phyloP scores from a whole-genome alignment of 2,113 vertebrate species.

The Ondatra zibethicus region DNA sequence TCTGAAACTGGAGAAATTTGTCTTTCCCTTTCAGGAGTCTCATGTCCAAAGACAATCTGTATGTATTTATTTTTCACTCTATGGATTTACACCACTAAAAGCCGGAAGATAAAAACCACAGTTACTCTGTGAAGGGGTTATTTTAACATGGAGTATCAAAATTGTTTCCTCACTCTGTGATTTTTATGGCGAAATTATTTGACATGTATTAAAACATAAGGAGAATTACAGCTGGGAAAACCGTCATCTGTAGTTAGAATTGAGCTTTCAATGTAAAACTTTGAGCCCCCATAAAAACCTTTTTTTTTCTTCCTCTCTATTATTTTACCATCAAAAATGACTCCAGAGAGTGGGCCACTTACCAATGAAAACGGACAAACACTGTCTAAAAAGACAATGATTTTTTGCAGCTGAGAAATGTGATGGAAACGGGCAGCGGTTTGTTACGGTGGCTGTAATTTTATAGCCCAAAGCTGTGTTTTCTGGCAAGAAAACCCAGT shows the following conservation, averaged over 20 bases:
- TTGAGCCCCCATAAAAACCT: conserved; percentile 36
- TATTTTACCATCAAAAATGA: conserved; percentile 64
- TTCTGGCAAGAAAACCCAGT: conserved; percentile 74
- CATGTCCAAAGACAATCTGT: background rate
- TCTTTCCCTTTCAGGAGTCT: background rate
- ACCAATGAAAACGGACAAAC: conserved; percentile 56
- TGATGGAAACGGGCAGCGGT: conserved; percentile 60
- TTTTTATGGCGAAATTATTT: conserved; percentile 57
- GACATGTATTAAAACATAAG: conserved; percentile 62
- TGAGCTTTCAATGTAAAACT: background rate
- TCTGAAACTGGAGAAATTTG: conserved; percentile 2
- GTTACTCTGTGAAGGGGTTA: conserved; percentile 26
- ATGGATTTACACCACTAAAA: conserved; percentile 9
- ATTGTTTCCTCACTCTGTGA: conserved; percentile 39
- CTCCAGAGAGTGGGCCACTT: conserved; percentile 59
- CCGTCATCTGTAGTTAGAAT: background rate
- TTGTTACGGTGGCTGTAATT: conserved; percentile 74
- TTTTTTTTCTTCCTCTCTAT: conserved; percentile 5
- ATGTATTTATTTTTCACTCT: background rate
- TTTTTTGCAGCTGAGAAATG: conserved; percentile 76
- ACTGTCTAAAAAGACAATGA: conserved; percentile 66
- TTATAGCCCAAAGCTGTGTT: conserved; percentile 82
- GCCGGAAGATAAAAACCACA: conserved; percentile 31
- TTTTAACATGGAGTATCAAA: conserved; percentile 42
- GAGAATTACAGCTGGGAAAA: conserved; percentile 50